These are phyloP conservation scores for Sceloporus tristichus DNA, from an alignment of 2,113 vertebrate species.

Conservation along the genomic window DNA sequence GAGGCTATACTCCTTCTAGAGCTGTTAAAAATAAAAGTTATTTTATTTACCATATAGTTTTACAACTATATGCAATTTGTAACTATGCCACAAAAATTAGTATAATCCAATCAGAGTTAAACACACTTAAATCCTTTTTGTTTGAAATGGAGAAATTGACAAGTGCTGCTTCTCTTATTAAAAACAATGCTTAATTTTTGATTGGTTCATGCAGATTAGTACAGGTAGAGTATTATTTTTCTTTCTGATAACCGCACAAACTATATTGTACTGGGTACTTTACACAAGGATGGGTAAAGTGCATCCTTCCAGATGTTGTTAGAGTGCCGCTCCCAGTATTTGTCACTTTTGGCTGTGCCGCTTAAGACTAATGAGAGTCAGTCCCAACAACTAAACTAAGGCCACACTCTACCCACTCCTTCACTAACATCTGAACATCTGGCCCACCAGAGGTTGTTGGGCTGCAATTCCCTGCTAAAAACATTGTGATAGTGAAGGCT, in stretches of 20 bases:
- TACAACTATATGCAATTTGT: not conserved
- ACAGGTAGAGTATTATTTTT: not conserved
- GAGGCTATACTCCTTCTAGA: rapidly evolving
- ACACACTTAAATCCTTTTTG: not conserved
- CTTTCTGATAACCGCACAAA: too few species aligned
- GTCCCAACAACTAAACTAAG: not conserved
- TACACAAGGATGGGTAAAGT: too few species aligned
- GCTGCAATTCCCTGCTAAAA: too few species aligned
- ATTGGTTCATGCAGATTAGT: not conserved
- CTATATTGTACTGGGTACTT: too few species aligned
- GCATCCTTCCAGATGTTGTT: too few species aligned
- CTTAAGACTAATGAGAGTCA: too few species aligned
- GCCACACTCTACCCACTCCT: too few species aligned
- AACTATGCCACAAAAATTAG: too few species aligned
- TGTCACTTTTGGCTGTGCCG: too few species aligned
- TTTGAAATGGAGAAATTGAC: not conserved
- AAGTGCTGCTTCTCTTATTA: not conserved
- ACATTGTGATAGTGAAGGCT: too few species aligned
- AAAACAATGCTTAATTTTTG: not conserved
- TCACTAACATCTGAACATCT: too few species aligned
- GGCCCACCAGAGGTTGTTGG: not conserved
- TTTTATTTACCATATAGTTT: not conserved
- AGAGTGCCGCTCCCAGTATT: too few species aligned
- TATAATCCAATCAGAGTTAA: not conserved
- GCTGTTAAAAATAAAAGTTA: not conserved